Evolutionary conservation across 1,140 invertebrate species (phyloP).

Genomic region (Drosophila biarmipes): DNA sequence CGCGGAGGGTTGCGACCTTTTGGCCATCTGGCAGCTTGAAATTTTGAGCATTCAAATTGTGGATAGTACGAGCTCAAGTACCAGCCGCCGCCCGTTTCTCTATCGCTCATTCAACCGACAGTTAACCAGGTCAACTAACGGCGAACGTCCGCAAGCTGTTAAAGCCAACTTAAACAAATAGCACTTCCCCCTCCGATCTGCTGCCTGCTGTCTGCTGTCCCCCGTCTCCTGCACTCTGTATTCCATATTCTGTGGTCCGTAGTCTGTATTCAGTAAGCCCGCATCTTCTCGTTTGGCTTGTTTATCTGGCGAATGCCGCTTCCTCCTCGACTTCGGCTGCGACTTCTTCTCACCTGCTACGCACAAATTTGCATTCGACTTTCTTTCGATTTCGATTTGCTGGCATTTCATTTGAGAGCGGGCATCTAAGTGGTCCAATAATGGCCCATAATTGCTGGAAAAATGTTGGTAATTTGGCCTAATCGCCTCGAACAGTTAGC

Average conservation of each 20-base stretch:
- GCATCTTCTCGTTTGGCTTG: slow-evolving; percentile 42
- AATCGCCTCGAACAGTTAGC: slow-evolving; percentile 67
- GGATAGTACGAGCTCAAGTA: neutral
- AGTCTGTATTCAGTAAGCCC: slow-evolving; percentile 16
- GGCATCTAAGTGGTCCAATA: slow-evolving; percentile 58
- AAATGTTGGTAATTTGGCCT: slow-evolving; percentile 67
- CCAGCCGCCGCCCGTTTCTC: slow-evolving; percentile 6
- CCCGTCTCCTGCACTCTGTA: neutral
- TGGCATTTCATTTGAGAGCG: slow-evolving; percentile 32
- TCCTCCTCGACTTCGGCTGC: neutral
- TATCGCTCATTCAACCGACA: slow-evolving; percentile 37
- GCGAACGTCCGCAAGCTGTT: slow-evolving; percentile 74
- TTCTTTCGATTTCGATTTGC: slow-evolving; percentile 64
- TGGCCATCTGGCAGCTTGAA: slow-evolving; percentile 31
- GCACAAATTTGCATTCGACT: slow-evolving; percentile 60
- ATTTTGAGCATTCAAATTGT: slow-evolving; percentile 29
- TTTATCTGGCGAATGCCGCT: slow-evolving; percentile 15
- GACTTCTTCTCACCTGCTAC: slow-evolving; percentile 33
- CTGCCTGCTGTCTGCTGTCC: neutral
- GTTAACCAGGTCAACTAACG: slow-evolving; percentile 81
- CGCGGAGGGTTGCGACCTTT: slow-evolving; percentile 34
- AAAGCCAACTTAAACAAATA: slow-evolving; percentile 79
- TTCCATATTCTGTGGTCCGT: neutral
- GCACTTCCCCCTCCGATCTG: slow-evolving; percentile 56
- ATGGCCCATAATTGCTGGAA: slow-evolving; percentile 69